Evolutionary conservation across 92 coral and sea anemone species (phyloP), one percentile per base, ranked within the genome.

Genomic region (Virgularia gustaviana): DNA sequence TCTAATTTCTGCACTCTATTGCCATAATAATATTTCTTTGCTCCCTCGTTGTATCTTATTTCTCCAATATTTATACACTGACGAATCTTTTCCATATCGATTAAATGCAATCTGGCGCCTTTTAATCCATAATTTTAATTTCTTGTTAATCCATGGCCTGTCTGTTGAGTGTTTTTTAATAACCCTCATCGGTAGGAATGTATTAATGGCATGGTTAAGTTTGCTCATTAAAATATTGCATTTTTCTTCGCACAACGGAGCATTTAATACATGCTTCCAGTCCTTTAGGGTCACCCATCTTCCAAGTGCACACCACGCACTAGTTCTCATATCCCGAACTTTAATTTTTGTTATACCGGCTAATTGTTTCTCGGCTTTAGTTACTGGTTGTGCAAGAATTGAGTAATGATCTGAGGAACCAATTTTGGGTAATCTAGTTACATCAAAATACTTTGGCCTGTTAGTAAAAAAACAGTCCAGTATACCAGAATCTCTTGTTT

Each of bases 361-460:
- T n/a, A n/a, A n/a, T 47, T 64, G 63, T 24, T 22, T 10, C 19
- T 64, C 33, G 33, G 22, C 35, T 31, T 32, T 18, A 36, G 25
- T 74, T 19, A 32, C 56, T 34, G 81, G 85, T 44, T 74, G 65
- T 23, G 85, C 81, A 9, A 76, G 15, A 51, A 82, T 70, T 10
- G 86, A 66, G 33, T 55, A 57, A 49, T 82, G 78, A 45, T 82
- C 86, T 13, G 81, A 75, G 7, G 73, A n/a, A 6, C 52, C 86
- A 0, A 82, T 70, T 42, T 68, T 81, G 19, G 78, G 68, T 13
- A 82, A 64, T 42, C 55, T 81, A 33, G 59, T 34, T 19, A 75
- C 1, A 6, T 36, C 19, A 47, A 82, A 82, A 35, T 75, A 25
- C 18, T 75, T 76, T 15, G 81, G 78, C 49, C 52, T 76, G 31